Evolutionary conservation across 2,113 vertebrate species (phyloP).

Genomic region (Calidris pugnax): DNA sequence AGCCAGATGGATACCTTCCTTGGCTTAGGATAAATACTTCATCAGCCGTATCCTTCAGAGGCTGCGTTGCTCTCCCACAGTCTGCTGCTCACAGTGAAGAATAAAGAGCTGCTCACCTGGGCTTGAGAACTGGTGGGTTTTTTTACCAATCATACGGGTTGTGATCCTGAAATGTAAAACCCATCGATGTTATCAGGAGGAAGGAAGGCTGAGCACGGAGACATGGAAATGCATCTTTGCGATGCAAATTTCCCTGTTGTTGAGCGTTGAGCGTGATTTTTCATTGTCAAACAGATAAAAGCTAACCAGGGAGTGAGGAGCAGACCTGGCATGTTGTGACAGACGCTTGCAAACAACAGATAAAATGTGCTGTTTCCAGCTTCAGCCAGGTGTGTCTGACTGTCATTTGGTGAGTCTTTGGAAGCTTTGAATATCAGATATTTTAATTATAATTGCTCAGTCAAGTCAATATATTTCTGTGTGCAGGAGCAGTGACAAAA

Average conservation of each 20-base stretch:
- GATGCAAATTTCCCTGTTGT: conserved; percentile 39
- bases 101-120: not conserved
- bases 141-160: not conserved
- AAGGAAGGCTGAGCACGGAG: conserved; percentile 5
- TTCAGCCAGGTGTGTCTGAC: conserved; percentile 15
- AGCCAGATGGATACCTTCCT: conserved; percentile 29
- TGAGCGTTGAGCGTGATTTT: not conserved
- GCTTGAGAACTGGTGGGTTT: not conserved
- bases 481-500: not conserved
- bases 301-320: not conserved
- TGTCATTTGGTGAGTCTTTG: not conserved
- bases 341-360: not conserved
- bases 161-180: conserved; percentile 35
- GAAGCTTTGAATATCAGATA: not conserved
- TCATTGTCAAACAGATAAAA: conserved; percentile 5
- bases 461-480: not conserved
- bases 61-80: not conserved
- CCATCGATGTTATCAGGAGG: not conserved
- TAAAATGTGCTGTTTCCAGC: not conserved
- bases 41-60: conserved; percentile 20
- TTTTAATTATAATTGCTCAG: conserved; percentile 5
- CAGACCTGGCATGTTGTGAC: conserved; percentile 37
- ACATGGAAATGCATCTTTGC: conserved; percentile 29
- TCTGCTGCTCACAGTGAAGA: not conserved
- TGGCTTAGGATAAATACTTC: conserved; percentile 47